Base-by-base conservation (phyloP, 2,888 invertebrate genomes). In the Eupithecia tripunctaria region DNA sequence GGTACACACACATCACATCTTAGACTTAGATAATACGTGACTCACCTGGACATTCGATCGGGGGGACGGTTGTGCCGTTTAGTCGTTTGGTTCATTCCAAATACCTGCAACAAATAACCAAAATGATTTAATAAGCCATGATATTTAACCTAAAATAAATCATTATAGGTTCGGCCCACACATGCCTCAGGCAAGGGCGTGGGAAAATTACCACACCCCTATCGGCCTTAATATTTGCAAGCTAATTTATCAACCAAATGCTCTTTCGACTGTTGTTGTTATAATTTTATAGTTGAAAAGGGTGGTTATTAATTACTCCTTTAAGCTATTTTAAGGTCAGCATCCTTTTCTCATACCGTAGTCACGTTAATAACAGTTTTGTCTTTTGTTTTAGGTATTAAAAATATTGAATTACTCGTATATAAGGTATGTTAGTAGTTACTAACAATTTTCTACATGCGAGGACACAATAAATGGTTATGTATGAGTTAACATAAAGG, bases 31-130 rank as follows among this genome's bases (percentile, higher is more conserved):
- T 21, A 51, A 21, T 56, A 1, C 10, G 32, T 43, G 51, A 60
- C 75, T 72, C 84, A 93, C 94, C 91, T 90, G 85, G 88, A 88
- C 93, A 91, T 90, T 84, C 88, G 91, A 87, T 92, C 90, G 75
- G 93, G 91, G 81, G 91, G 90, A 85, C 85, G 88, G 84, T 88
- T 86, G 78, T 85, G 86, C 79, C 86, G 88, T 78, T 84, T 87
- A 80, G 81, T 88, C 83, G 81, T 82, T 85, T 90, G 86, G 88
- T 84, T 89, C 93, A 94, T 94, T 91, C 90, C 94, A 91, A 84
- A 89, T 87, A 89, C 84, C 94, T 94, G 93, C 69, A 91, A 93
- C 85, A 88, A 91, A 76, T 71, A 64, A 75, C 77, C 71, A 36
- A n/a, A 63, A 60, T 60, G 10, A 12, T 43, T 59, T 27, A 38